These are phyloP conservation scores for Rotaria macrura DNA, from an alignment of 2,888 invertebrate species.

Conservation along the genomic window DNA sequence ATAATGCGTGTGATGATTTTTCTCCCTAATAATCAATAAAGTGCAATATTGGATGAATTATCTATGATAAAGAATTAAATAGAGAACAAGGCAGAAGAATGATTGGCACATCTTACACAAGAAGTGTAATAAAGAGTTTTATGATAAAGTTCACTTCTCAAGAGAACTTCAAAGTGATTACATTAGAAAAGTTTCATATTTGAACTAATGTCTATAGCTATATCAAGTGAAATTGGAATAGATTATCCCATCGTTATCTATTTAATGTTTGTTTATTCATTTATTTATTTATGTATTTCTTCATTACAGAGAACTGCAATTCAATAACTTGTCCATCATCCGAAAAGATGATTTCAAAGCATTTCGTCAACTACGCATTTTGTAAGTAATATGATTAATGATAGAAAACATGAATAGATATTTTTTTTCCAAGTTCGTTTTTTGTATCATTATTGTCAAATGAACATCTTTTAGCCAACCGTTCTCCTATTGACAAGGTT, in stretches of 20 bases:
- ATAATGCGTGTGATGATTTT: not conserved
- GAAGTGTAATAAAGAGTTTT: not conserved
- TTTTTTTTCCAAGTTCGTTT: not conserved
- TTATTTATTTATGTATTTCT: too few species aligned
- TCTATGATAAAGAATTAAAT: not conserved
- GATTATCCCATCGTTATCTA: not conserved
- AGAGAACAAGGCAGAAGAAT: not conserved
- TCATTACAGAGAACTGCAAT: slow-evolving; percentile 6
- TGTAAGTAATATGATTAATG: slow-evolving; percentile 14
- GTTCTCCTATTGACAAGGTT: not conserved
- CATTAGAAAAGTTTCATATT: not conserved
- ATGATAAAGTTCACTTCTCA: not conserved
- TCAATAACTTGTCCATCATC: slow-evolving; percentile 15
- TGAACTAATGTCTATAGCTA: not conserved
- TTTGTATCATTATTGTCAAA: not conserved
- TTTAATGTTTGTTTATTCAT: not conserved
- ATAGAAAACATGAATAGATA: not conserved
- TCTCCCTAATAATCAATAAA: not conserved
- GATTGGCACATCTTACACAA: not conserved
- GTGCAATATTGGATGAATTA: not conserved
- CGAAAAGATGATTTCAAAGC: not conserved
- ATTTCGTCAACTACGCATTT: slow-evolving; percentile 1
- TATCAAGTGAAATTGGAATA: not conserved
- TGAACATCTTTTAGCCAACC: not conserved
- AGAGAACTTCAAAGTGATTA: not conserved